These are phyloP conservation scores for Meghimatium bilineatum DNA, from an alignment of 2,888 invertebrate genomes.

Conservation along the genomic window DNA sequence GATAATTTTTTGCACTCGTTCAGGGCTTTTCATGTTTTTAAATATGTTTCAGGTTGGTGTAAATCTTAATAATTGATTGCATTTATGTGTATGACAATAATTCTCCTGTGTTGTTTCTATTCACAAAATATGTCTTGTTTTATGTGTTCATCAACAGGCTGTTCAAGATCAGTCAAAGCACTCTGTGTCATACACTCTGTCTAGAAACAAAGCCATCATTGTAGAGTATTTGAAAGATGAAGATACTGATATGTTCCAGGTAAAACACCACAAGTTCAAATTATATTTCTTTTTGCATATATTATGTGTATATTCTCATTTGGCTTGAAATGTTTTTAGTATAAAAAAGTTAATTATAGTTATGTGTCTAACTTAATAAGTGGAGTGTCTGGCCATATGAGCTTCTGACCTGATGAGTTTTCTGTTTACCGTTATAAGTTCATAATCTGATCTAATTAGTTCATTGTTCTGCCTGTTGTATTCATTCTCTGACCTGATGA, in stretches of 20 bases:
- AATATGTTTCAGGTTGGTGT: not conserved
- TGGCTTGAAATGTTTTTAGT: too few species aligned
- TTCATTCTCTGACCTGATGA: not conserved
- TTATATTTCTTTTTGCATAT: too few species aligned
- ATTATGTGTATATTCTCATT: too few species aligned
- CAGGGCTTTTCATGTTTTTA: not conserved
- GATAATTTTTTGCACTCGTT: not conserved
- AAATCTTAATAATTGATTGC: too few species aligned
- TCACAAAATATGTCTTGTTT: not conserved
- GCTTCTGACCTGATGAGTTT: too few species aligned
- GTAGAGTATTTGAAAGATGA: slow-evolving; percentile 97
- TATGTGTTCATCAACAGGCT: slow-evolving; percentile 82
- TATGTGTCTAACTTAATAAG: too few species aligned
- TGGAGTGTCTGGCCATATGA: too few species aligned
- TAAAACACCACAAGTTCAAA: not conserved
- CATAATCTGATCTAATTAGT: too few species aligned
- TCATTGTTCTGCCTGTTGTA: too few species aligned
- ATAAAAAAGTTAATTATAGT: too few species aligned
- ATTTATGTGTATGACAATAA: not conserved
- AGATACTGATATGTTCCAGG: slow-evolving; percentile 99
- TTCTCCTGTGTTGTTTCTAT: not conserved
- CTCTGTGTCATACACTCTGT: slow-evolving; percentile 94
- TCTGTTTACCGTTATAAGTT: too few species aligned
- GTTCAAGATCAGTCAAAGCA: slow-evolving; percentile 95
- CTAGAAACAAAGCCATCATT: slow-evolving; percentile 96